phyloP scores from a whole-genome alignment of 2,888 invertebrate genomes.

The Rotaria magnacalcarata region DNA sequence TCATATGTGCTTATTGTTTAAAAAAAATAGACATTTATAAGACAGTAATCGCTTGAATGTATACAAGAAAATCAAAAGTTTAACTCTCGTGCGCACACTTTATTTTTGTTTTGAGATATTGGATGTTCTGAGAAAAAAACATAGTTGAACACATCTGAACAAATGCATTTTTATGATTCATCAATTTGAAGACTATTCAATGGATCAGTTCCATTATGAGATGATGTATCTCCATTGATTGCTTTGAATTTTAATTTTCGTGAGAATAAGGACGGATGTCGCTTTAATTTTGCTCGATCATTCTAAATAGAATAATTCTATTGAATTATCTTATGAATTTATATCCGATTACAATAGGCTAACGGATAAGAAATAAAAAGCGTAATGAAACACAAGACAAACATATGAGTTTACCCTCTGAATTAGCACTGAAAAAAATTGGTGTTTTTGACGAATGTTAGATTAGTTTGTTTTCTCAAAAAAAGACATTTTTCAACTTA shows the following conservation, averaged over 20 bases:
- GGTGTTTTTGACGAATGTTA: too few relatives aligned
- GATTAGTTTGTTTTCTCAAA: too few relatives aligned
- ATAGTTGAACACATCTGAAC: not conserved
- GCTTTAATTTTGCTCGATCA: not conserved
- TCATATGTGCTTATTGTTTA: too few relatives aligned
- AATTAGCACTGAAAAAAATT: too few relatives aligned
- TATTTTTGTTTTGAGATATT: not conserved
- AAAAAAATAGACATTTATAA: constrained; percentile 14
- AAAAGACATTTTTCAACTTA: constrained; percentile 48
- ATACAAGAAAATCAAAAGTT: not conserved
- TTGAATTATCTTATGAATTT: not conserved
- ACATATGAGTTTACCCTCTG: too few relatives aligned
- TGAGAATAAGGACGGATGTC: not conserved
- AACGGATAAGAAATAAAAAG: too few relatives aligned
- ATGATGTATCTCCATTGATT: not conserved
- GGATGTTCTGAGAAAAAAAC: not conserved
- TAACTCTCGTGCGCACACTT: too few relatives aligned
- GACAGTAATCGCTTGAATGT: not conserved
- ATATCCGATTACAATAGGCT: too few relatives aligned
- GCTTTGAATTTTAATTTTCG: not conserved
- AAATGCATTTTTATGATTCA: not conserved
- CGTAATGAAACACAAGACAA: too few relatives aligned
- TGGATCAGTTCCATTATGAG: not conserved
- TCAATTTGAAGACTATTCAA: not conserved
- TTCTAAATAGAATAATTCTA: not conserved